Conservation (phyloP, 2,113 vertebrate species). For the Proterorhinus semilunaris region DNA sequence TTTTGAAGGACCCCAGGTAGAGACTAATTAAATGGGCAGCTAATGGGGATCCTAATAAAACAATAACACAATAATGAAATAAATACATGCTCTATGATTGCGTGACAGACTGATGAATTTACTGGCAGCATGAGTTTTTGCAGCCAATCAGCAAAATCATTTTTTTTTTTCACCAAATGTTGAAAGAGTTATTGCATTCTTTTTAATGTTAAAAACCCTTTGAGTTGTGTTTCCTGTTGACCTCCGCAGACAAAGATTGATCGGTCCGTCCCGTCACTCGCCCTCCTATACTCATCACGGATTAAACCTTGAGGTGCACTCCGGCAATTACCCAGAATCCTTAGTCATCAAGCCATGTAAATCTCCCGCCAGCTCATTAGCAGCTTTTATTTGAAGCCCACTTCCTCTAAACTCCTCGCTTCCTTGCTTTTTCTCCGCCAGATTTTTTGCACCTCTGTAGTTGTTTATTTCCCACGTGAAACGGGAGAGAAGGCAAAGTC, state of each 20-base stretch:
- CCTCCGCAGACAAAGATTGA: conserved; percentile 34
- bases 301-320: conserved; percentile 54
- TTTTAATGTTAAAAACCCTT: conserved; percentile 34
- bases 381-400: conserved; percentile 49
- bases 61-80: too few relatives aligned
- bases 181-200: too few relatives aligned
- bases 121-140: too few relatives aligned
- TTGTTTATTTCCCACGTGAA: conserved; percentile 26
- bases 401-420: conserved; percentile 28
- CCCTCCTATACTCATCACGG: conserved; percentile 47
- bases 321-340: conserved; percentile 66
- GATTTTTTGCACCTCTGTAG: conserved; percentile 32
- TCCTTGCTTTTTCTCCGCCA: conserved; percentile 27
- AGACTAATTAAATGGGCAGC: too few relatives aligned
- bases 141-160: too few relatives aligned
- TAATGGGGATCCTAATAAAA: too few relatives aligned
- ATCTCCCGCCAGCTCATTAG: conserved; percentile 58
- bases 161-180: too few relatives aligned
- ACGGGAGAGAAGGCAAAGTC: conserved; percentile 16
- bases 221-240: conserved; percentile 35
- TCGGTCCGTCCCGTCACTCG: conserved; percentile 52
- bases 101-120: too few relatives aligned
- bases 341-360: conserved; percentile 57
- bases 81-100: too few relatives aligned
- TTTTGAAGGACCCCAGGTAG: too few relatives aligned